Percentiles rank a stretch among this genome's conserved stretches.
Evolutionary conservation across 1,140 invertebrate genomes (phyloP).

Genomic region (Drosophila carrolli): DNA sequence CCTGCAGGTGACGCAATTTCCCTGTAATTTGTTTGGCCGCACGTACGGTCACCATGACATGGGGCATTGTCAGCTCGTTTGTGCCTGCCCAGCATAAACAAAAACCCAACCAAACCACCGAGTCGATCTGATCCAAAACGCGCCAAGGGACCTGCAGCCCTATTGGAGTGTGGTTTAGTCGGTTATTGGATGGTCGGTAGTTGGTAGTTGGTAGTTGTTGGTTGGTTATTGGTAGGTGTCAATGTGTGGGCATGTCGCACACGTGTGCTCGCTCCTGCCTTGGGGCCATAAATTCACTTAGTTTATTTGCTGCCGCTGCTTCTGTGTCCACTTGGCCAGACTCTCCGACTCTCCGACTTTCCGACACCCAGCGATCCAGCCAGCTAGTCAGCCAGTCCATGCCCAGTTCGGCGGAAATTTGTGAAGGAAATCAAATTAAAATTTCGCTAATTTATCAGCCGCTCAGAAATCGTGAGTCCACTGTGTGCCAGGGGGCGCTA

Average conservation of each 20-base stretch:
- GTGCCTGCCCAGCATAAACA: conserved; percentile 79
- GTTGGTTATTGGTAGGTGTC: conserved; percentile 48
- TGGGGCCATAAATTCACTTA: conserved; percentile 72
- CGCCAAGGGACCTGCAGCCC: conserved; percentile 68
- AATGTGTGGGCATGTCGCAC: conserved; percentile 77
- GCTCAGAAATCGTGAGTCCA: conserved; percentile 40
- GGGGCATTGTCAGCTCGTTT: conserved; percentile 64
- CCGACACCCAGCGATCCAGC: conserved; percentile 6
- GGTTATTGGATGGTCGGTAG: conserved; percentile 12
- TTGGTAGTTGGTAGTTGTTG: conserved; percentile 11
- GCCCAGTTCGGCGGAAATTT: conserved; percentile 62
- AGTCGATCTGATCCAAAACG: conserved; percentile 49
- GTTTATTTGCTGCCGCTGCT: conserved; percentile 52
- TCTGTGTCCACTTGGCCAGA: conserved; percentile 36
- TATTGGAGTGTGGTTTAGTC: conserved; percentile 32
- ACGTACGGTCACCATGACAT: conserved; percentile 64
- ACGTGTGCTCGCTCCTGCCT: conserved; percentile 52
- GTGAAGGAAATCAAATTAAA: conserved; percentile 78
- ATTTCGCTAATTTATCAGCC: conserved; percentile 69
- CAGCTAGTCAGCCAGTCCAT: conserved; percentile 4
- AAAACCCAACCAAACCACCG: conserved; percentile 24
- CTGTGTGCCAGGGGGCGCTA: conserved; percentile 21
- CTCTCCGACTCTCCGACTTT: conserved; percentile 8
- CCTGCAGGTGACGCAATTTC: conserved; percentile 81
- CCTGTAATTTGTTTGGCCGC: conserved; percentile 80